These are phyloP conservation scores for Drosophila tropicalis DNA, from an alignment of 1,140 invertebrate genomes.

Conservation along the genomic window DNA sequence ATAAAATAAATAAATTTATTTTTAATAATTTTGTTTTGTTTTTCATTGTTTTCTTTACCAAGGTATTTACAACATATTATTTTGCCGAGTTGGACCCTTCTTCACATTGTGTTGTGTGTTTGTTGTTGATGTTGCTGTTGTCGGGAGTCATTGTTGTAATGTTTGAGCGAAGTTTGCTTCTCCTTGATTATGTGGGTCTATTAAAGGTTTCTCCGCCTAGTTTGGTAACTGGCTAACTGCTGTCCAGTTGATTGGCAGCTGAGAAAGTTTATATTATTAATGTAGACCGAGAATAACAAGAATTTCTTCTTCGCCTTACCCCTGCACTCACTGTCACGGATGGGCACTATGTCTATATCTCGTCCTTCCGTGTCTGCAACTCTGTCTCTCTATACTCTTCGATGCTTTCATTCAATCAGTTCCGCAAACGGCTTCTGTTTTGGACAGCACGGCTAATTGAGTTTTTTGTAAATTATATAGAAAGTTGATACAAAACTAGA, in stretches of 20 bases:
- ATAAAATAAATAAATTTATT: too few relatives aligned
- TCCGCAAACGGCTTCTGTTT: conserved; percentile 54
- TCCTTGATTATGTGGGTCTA: conserved; percentile 59
- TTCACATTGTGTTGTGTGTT: conserved; percentile 6
- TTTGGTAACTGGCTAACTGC: conserved; percentile 10
- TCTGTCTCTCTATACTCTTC: neutral
- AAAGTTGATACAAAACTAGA: conserved; percentile 34
- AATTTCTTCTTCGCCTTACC: neutral
- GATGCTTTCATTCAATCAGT: conserved; percentile 5
- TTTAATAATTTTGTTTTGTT: too few relatives aligned
- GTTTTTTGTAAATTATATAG: conserved; percentile 72
- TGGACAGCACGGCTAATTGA: conserved; percentile 73
- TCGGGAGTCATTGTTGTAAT: conserved; percentile 44
- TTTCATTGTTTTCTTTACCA: neutral
- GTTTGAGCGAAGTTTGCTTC: conserved; percentile 51
- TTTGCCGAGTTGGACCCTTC: conserved; percentile 3
- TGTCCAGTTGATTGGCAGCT: conserved; percentile 66
- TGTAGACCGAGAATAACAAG: conserved; percentile 14
- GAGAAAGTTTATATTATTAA: conserved; percentile 77
- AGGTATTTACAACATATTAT: neutral
- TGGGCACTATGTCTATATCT: too few relatives aligned
- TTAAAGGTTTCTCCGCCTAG: conserved; percentile 57
- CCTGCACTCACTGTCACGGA: neutral
- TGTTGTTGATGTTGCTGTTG: neutral
- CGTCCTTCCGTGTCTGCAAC: neutral